Conservation (phyloP, 2,888 invertebrate genomes). For the Lymantria monacha region DNA sequence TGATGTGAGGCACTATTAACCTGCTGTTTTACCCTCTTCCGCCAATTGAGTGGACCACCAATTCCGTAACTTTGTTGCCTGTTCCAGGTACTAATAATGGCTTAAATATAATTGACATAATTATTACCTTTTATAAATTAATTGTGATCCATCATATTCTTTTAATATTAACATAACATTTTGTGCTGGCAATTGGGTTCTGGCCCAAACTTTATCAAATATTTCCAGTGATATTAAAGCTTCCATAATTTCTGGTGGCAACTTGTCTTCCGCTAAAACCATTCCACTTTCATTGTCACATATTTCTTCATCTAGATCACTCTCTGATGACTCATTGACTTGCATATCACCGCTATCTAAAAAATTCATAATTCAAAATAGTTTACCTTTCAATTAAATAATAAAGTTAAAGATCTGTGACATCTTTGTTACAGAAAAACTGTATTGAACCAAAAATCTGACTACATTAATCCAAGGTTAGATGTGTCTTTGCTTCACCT, state of each 20-base stretch:
- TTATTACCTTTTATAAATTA: constrained; percentile 75
- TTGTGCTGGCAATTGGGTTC: constrained; percentile 76
- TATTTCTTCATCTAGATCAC: constrained; percentile 68
- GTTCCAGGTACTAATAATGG: too few species aligned
- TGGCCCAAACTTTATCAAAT: constrained; percentile 82
- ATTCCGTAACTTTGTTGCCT: too few species aligned
- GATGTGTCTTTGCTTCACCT: too few species aligned
- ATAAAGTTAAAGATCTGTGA: too few species aligned
- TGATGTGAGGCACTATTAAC: too few species aligned
- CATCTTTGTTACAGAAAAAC: too few species aligned
- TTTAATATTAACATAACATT: constrained; percentile 79
- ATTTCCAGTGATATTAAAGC: constrained; percentile 82
- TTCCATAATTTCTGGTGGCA: constrained; percentile 83
- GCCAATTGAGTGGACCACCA: too few species aligned
- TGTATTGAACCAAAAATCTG: too few species aligned
- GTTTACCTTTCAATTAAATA: too few species aligned
- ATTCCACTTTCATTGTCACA: constrained; percentile 65
- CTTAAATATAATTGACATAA: too few species aligned
- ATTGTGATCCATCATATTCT: constrained; percentile 71
- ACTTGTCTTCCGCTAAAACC: constrained; percentile 66
- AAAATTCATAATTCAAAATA: constrained; percentile 17
- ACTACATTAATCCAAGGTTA: too few species aligned
- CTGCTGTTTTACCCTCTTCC: too few species aligned
- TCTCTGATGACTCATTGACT: constrained; percentile 58
- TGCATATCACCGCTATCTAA: constrained; percentile 54